Evolutionary conservation across 2,888 invertebrate species (phyloP), one percentile per base, ranked within the genome.

Genomic region (Balanococcus diminutus): DNA sequence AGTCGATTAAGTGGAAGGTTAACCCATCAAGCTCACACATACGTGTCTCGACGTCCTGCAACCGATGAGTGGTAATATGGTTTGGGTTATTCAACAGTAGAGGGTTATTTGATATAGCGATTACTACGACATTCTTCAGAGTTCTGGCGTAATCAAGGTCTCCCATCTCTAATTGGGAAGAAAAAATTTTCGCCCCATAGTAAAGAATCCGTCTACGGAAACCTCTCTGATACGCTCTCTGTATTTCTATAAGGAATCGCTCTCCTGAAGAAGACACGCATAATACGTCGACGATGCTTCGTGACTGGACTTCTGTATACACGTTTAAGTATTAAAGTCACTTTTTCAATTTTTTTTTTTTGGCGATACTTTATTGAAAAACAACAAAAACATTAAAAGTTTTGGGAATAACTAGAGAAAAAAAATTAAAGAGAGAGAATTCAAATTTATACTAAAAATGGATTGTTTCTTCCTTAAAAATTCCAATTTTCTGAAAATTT

Each of bases 251-350:
- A 5, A 75, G 22, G 25, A 75, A 75, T 4, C 22, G 8, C 22
- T 36, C 36, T 75, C 75, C 75, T 14, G 75, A 75, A 75, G 8
- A 14, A 6, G 75, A 75, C 75, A 5, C 75, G 75, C 75, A 75
- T 22, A 75, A 75, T 22, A 75, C 75, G 75, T 75, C 75, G 5
- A 75, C 75, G 22, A 75, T 36, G 36, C 36, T n/a, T n/a, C n/a
- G n/a, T n/a, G n/a, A n/a, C n/a, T n/a, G n/a, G n/a, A n/a, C n/a
- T n/a, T n/a, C n/a, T n/a, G n/a, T n/a, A n/a, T n/a, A n/a, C n/a
- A n/a, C n/a, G n/a, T n/a, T n/a, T n/a, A n/a, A n/a, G n/a, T n/a
- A n/a, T n/a, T n/a, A n/a, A n/a, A n/a, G n/a, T n/a, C n/a, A n/a
- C n/a, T n/a, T n/a, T n/a, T n/a, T n/a, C n/a, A n/a, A n/a, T n/a